phyloP scores from a whole-genome alignment of 2,113 vertebrate species.

The Sturnira hondurensis region DNA sequence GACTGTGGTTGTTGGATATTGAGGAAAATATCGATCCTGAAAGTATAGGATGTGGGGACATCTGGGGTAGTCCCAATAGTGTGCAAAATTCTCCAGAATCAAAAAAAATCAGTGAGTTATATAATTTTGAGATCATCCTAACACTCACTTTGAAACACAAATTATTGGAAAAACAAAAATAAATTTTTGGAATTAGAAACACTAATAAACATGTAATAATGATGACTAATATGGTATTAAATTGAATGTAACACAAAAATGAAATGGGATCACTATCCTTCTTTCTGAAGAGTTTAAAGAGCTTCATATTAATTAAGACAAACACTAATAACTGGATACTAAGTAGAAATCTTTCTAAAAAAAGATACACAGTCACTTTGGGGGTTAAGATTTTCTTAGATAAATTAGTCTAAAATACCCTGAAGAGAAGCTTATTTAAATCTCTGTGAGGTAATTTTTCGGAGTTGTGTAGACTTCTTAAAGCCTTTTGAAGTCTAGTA shows the following conservation, averaged over 20 bases:
- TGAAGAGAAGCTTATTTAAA: neutral
- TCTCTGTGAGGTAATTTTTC: conserved; percentile 5
- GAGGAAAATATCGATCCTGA: neutral
- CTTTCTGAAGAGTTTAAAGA: neutral
- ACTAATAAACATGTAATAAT: neutral
- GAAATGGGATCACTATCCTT: neutral
- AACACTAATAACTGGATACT: neutral
- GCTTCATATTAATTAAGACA: neutral
- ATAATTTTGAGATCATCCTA: neutral
- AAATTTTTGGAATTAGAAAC: neutral
- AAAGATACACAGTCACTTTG: neutral
- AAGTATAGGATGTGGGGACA: neutral
- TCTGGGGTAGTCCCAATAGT: neutral
- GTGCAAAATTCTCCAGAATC: neutral
- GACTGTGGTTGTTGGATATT: neutral
- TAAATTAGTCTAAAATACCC: neutral
- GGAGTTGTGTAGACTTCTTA: neutral
- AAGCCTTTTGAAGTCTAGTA: neutral
- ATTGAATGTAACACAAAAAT: neutral
- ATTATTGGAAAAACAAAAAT: neutral
- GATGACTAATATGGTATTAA: conserved; percentile 4
- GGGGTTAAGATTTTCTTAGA: neutral
- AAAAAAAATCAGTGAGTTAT: neutral
- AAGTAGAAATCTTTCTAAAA: neutral
- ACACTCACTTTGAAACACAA: neutral